Base-by-base conservation (phyloP, 1,140 invertebrate genomes). In the Vanessa tameamea region DNA sequence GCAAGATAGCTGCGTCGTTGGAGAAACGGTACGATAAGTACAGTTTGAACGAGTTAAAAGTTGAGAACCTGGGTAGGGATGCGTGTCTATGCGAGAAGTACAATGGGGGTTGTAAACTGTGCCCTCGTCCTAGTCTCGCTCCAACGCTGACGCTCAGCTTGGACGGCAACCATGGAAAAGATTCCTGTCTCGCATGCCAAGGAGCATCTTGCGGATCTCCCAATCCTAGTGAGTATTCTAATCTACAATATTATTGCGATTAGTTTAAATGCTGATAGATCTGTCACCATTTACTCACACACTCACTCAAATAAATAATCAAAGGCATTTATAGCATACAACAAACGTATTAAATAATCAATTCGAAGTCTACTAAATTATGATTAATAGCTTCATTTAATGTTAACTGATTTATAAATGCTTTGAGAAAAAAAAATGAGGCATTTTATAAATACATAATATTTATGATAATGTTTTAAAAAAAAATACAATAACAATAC, bases 91-190 rank as follows among this genome's bases (percentile, higher is more conserved):
- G 89, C 69, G 88, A 90, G 82, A 84, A 81, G 68, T 92, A 88
- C 79, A 89, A 88, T 69, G 89, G 89, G 6, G 89, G 88, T 8
- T 92, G 89, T 77, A 90, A 90, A 82, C 78, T 89, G 75, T 91
- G 89, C 64, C 89, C 88, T 15, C 75, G 84, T n/a, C 80, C 87
- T 14, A 81, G 83, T 72, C 76, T 85, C 15, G 82, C 84, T 31
- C 83, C 85, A 15, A 82, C 85, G 7, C 81, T 86, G 13, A 80
- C 77, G 0, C 72, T 85, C 16, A 68, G 69, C 47, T 71, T 84
- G 70, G 87, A 88, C 61, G 80, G 81, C 13, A 79, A 80, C 15
- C 73, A 70, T 43, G 74, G 68, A 16, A 77, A 77, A 76, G 81
- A 83, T 55, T 69, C 81, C 73, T 87, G 87, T 69, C 76, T 78